Evolutionary conservation across 2,113 vertebrate genomes (phyloP).

Genomic region (Phalacrocorax pelagicus): DNA sequence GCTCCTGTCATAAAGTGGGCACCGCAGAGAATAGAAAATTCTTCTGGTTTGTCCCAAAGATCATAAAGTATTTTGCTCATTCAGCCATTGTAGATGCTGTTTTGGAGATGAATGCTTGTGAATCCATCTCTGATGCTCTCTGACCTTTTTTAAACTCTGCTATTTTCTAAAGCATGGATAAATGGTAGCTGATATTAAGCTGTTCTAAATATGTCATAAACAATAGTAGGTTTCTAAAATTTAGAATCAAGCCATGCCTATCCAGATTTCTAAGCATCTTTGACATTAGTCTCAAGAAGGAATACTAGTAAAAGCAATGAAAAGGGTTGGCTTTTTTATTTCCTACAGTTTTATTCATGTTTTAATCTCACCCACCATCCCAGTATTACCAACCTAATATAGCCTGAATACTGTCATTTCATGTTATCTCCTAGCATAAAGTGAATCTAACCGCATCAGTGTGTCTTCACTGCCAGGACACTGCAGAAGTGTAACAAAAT

Average conservation of each 20-base stretch:
- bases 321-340: neutral
- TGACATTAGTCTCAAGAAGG: neutral
- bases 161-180: neutral
- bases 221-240: neutral
- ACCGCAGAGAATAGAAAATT: neutral
- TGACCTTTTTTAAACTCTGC: neutral
- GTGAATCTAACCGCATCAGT: neutral
- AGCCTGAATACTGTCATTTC: neutral
- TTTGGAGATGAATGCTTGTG: neutral
- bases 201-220: neutral
- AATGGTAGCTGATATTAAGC: neutral
- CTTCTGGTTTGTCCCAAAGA: neutral
- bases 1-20: neutral
- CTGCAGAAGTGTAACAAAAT: neutral
- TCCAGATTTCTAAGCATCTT: neutral
- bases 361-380: neutral
- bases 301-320: neutral
- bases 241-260: neutral
- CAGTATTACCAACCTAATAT: neutral
- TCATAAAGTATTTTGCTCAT: neutral
- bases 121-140: neutral
- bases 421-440: neutral
- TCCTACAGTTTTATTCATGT: neutral
- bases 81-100: neutral
- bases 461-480: neutral